Evolutionary conservation across 2,797 vertebrate species (phyloP).

Genomic region (Danio tinwini): DNA sequence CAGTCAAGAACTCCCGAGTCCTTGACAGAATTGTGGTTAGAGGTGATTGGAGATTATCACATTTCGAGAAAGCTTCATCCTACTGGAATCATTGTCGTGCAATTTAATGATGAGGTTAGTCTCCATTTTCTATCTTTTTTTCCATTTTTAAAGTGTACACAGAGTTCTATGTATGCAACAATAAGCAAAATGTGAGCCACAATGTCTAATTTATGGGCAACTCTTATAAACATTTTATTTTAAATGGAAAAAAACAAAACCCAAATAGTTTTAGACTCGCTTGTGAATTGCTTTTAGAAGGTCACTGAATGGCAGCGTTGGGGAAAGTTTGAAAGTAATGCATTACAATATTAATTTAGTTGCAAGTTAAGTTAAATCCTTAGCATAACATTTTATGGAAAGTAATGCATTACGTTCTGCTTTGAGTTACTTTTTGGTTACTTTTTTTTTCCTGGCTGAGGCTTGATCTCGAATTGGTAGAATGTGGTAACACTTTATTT

Average conservation of each 20-base stretch:
- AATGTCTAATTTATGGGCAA: background rate
- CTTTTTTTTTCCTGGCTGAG: too few species aligned
- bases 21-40: constrained; percentile 90
- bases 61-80: constrained; percentile 88
- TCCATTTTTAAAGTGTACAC: too few species aligned
- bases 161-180: background rate
- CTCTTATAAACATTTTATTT: background rate
- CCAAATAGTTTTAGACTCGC: background rate
- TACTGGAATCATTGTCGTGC: background rate
- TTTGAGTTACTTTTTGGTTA: too few species aligned
- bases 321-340: too few species aligned
- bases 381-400: too few species aligned
- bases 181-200: background rate
- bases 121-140: too few species aligned
- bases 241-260: background rate
- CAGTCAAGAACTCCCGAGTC: constrained; percentile 88
- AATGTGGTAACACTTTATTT: too few species aligned
- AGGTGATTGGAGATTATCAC: constrained; percentile 98
- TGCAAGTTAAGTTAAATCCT: too few species aligned
- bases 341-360: too few species aligned
- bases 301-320: background rate
- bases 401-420: too few species aligned
- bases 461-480: too few species aligned
- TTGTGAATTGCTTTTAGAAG: background rate
- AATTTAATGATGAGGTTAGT: background rate